Evolutionary conservation across 2,888 invertebrate species (phyloP).

Genomic region (Mythimna impura): DNA sequence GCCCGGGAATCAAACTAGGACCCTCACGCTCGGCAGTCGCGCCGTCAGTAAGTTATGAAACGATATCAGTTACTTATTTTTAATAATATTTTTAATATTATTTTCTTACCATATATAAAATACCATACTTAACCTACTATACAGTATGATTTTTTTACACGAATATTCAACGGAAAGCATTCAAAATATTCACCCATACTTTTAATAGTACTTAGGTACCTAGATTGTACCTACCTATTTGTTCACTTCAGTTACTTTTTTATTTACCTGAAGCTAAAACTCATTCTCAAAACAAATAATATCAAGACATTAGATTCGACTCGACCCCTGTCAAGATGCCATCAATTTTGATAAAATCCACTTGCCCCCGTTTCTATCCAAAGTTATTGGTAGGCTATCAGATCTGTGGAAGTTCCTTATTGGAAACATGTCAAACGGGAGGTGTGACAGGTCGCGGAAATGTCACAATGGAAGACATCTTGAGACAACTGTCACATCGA

Average conservation of each 20-base stretch:
- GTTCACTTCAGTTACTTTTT: not conserved
- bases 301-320: conserved; percentile 26
- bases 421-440: conserved; percentile 73
- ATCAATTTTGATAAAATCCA: conserved; percentile 60
- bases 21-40: no score
- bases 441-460: conserved; percentile 73
- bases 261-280: not conserved
- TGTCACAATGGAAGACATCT: conserved; percentile 57
- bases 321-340: conserved; percentile 55
- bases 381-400: conserved; percentile 66
- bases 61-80: no score
- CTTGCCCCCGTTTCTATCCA: conserved; percentile 51
- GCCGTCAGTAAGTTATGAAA: no score
- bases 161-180: no score
- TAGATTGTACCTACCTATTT: not conserved
- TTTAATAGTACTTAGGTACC: no score
- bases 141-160: no score
- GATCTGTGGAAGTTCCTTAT: conserved; percentile 64
- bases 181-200: no score
- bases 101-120: no score
- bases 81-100: no score
- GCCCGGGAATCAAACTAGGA: no score
- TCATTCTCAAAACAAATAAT: conserved; percentile 37
- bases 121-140: no score
- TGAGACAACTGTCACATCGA: conserved; percentile 70